Percentiles rank a stretch among this genome's conserved stretches.
Conservation (phyloP, 1,140 invertebrate genomes). For the Metaphire vulgaris region DNA sequence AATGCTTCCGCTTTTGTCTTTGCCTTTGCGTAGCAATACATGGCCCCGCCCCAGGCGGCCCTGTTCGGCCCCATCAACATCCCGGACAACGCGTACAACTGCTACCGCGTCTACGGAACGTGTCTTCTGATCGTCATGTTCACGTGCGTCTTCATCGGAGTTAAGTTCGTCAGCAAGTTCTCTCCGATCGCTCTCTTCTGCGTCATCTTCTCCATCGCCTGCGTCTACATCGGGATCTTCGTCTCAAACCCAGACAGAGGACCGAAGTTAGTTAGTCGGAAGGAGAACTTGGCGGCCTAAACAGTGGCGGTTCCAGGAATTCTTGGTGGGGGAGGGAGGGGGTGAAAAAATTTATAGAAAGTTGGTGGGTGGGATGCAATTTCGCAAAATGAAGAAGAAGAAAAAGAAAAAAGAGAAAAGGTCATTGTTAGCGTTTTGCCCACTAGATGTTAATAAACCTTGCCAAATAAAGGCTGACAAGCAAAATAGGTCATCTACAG, state of each 20-base stretch:
- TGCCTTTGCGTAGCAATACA: conserved; percentile 74
- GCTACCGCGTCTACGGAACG: conserved; percentile 94
- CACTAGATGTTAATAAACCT: too few relatives aligned
- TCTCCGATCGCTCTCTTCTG: conserved; percentile 90
- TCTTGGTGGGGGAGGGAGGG: too few relatives aligned
- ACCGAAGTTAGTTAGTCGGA: conserved; percentile 4
- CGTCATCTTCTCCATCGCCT: conserved; percentile 89
- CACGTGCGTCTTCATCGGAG: conserved; percentile 89
- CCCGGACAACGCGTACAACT: conserved; percentile 61
- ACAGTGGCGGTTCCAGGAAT: too few relatives aligned
- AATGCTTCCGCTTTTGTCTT: too few relatives aligned
- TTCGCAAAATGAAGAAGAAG: too few relatives aligned
- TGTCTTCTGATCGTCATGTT: conserved; percentile 80
- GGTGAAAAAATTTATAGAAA: too few relatives aligned
- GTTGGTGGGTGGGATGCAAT: too few relatives aligned
- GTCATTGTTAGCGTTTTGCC: too few relatives aligned
- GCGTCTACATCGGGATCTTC: conserved; percentile 93
- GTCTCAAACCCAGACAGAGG: conserved; percentile 73
- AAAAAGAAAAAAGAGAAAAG: too few relatives aligned
- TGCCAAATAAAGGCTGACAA: too few relatives aligned
- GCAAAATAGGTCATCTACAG: too few relatives aligned
- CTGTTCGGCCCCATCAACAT: conserved; percentile 77
- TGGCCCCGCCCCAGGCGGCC: conserved; percentile 76
- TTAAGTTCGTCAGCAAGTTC: conserved; percentile 98
- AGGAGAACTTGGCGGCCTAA: not conserved